Percentiles rank a stretch among this genome's conserved stretches.
phyloP scores from a whole-genome alignment of 2,888 invertebrate genomes.

The Andrena fulva region DNA sequence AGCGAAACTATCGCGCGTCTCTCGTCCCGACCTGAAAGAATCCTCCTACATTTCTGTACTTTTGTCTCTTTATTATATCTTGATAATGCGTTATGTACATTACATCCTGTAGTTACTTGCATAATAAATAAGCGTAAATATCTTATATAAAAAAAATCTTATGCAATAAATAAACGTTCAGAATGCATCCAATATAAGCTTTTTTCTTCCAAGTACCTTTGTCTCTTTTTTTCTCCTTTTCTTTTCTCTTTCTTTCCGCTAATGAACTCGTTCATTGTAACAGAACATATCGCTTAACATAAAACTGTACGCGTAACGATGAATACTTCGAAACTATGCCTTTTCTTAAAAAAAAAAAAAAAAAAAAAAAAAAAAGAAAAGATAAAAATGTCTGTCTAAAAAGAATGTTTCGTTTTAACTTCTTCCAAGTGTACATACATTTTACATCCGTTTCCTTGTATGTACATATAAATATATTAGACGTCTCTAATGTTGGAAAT shows the following conservation, averaged over 20 bases:
- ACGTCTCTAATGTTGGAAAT: slow-evolving; percentile 21
- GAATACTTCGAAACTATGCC: slow-evolving; percentile 24
- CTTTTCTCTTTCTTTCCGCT: slow-evolving; percentile 8
- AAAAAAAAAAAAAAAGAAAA: not conserved
- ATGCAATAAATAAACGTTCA: slow-evolving; percentile 69
- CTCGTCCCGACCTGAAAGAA: slow-evolving; percentile 46
- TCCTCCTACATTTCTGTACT: slow-evolving; percentile 51
- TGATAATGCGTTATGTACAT: slow-evolving; percentile 78
- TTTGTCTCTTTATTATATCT: slow-evolving; percentile 77
- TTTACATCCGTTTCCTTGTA: slow-evolving; percentile 11
- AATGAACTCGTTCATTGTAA: slow-evolving; percentile 32
- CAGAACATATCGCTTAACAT: slow-evolving; percentile 41
- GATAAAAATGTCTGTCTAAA: slow-evolving; percentile 20
- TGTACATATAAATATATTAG: slow-evolving; percentile 33
- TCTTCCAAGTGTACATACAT: slow-evolving; percentile 28
- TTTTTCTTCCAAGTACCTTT: slow-evolving; percentile 31
- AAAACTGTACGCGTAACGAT: slow-evolving; percentile 31
- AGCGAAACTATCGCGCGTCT: slow-evolving; percentile 10
- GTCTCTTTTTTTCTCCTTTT: not conserved
- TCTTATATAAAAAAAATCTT: slow-evolving; percentile 71
- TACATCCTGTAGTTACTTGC: slow-evolving; percentile 76
- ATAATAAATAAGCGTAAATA: slow-evolving; percentile 69
- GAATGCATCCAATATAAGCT: slow-evolving; percentile 41
- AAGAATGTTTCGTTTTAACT: slow-evolving; percentile 12
- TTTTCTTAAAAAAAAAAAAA: not conserved